Base-by-base conservation (phyloP, 2,797 vertebrate genomes). In the Xiphorhynchus erythropygius region DNA sequence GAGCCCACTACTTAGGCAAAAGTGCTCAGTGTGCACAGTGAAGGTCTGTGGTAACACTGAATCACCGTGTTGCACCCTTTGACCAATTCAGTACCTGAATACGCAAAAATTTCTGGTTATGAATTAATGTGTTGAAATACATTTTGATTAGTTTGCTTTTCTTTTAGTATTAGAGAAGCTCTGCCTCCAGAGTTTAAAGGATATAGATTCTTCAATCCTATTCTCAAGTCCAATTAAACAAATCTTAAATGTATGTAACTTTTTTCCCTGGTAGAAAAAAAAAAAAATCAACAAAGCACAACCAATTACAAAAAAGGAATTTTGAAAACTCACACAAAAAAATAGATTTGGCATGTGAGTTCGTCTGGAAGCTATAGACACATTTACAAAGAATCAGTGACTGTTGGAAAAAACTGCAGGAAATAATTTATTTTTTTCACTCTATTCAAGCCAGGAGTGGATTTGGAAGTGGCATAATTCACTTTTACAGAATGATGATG, bases 61-160 rank as follows among this genome's bases (percentile, higher is more conserved):
- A 59, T n/a, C 18, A 50, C 0, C 0, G 0, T 25, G 4, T 30
- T 46, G 14, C 70, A 67, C 7, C 0, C 12, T 79, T 81, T 77
- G 49, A 41, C 2, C 12, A 30, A 6, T 68, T 84, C n/a, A 55
- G 1, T 50, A 19, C 27, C 13, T 18, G 68, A 49, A 63, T 16
- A 41, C 8, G 46, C 1, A n/a, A 64, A 35, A 6, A 41, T 7
- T 70, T 78, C 30, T 22, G 4, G 2, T 35, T 76, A 77, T 19
- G 8, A 60, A 71, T 2, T 18, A 71, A 44, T 18, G 2, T 2
- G 0, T 41, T 71, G 44, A 49, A 32, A 32, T 1, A 37, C 68
- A 13, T 30, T 44, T 63, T 63, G 21, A 30, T 49, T 55, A 33
- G 9, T 19, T 49, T 63, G 6, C 2, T 46, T 69, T 50, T 82